Percentiles rank a stretch among this genome's conserved stretches.
Conservation (phyloP, 2,888 invertebrate genomes). For the Serrognathus titanus region DNA sequence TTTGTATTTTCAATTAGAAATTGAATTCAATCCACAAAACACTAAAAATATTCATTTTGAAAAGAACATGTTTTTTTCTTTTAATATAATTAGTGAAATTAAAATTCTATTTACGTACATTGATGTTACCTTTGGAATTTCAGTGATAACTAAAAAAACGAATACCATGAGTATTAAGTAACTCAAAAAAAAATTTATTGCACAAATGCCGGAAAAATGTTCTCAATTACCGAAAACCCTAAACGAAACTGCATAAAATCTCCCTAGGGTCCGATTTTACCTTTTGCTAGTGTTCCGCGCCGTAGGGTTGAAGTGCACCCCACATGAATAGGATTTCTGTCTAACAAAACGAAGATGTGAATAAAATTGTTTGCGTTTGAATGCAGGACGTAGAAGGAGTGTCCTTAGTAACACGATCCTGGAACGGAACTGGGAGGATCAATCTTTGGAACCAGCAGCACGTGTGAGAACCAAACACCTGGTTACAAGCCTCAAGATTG, state of each 20-base stretch:
- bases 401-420: slow-evolving; percentile 46
- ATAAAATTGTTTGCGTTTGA: slow-evolving; percentile 31
- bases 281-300: slow-evolving; percentile 27
- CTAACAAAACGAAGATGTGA: slow-evolving; percentile 34
- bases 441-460: slow-evolving; percentile 35
- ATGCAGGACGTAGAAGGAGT: slow-evolving; percentile 37
- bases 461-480: slow-evolving; percentile 50
- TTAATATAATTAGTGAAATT: no score
- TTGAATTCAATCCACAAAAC: no score
- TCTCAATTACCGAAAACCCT: slow-evolving; percentile 21
- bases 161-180: no score
- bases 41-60: no score
- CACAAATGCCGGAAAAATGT: slow-evolving; percentile 20
- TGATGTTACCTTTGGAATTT: no score
- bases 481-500: slow-evolving; percentile 28
- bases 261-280: slow-evolving; percentile 14
- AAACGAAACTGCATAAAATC: slow-evolving; percentile 3
- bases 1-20: no score
- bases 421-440: slow-evolving; percentile 50
- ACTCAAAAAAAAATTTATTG: no score
- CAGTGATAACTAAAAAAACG: no score
- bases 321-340: slow-evolving; percentile 17
- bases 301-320: slow-evolving; percentile 30
- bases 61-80: no score
- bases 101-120: no score